Evolutionary conservation across 1,140 invertebrate genomes (phyloP).

Genomic region (Diorhabda elongata): DNA sequence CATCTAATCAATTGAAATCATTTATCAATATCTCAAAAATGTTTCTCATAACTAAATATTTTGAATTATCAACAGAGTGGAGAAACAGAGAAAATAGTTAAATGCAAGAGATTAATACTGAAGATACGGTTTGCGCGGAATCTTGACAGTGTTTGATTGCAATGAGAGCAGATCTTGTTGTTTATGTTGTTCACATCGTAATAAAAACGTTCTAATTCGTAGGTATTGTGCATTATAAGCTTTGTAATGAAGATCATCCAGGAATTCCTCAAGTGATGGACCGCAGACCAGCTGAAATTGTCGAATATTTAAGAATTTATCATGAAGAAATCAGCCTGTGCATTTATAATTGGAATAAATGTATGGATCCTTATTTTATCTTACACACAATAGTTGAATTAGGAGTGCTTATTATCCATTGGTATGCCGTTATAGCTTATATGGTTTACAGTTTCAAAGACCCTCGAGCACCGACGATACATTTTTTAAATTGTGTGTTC

Average conservation of each 20-base stretch:
- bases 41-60: no score
- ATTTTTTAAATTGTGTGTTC: constrained; percentile 37
- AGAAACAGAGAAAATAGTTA: no score
- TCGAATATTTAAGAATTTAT: constrained; percentile 38
- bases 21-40: no score
- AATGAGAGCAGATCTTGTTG: no score
- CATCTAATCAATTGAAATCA: no score
- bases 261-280: constrained; percentile 16
- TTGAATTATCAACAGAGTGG: no score
- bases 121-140: no score
- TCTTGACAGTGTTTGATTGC: no score
- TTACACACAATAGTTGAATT: constrained; percentile 37
- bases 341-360: constrained; percentile 37
- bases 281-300: constrained; percentile 24
- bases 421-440: constrained; percentile 41
- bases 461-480: constrained; percentile 31
- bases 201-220: no score
- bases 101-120: no score
- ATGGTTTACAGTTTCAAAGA: constrained; percentile 32
- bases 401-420: constrained; percentile 38
- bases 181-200: no score
- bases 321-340: constrained; percentile 39
- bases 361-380: constrained; percentile 40
- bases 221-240: constrained; percentile 33
- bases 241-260: constrained; percentile 34